Evolutionary conservation across 2,113 vertebrate genomes (phyloP).

Genomic region (Budorcas taxicolor): DNA sequence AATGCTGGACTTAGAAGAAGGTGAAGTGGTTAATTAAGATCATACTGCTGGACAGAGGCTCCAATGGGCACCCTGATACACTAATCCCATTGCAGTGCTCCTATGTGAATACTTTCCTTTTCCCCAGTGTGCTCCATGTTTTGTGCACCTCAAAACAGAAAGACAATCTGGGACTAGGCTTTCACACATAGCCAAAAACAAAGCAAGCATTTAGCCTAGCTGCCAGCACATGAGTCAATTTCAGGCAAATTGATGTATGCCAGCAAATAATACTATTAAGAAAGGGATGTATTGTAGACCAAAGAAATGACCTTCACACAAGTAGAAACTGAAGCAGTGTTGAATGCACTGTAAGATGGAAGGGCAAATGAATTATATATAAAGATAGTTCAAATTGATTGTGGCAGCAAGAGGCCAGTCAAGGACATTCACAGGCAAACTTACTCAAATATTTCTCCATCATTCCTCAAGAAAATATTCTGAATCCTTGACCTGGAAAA

Average conservation of each 20-base stretch:
- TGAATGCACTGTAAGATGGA: not conserved
- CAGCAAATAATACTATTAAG: not conserved
- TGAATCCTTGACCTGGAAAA: not conserved
- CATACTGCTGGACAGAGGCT: not conserved
- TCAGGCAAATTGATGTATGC: slow-evolving; percentile 15
- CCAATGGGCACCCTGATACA: not conserved
- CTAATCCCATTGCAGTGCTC: not conserved
- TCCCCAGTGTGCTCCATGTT: not conserved
- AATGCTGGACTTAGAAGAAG: not conserved
- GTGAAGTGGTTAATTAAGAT: not conserved
- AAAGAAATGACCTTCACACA: slow-evolving; percentile 15
- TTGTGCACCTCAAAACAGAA: not conserved
- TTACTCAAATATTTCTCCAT: not conserved
- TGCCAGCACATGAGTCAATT: not conserved
- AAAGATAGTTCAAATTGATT: slow-evolving; percentile 44
- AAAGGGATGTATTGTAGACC: not conserved
- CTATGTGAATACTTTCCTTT: not conserved
- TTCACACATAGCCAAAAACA: not conserved
- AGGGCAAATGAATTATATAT: slow-evolving; percentile 37
- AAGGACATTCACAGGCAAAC: slow-evolving; percentile 8
- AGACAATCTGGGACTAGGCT: not conserved
- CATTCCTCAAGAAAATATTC: slow-evolving; percentile 10
- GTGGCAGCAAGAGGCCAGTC: not conserved
- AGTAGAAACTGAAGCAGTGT: not conserved
- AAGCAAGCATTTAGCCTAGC: not conserved